Conservation (phyloP, 2,888 invertebrate genomes). For the Psylliodes chrysocephalus region DNA sequence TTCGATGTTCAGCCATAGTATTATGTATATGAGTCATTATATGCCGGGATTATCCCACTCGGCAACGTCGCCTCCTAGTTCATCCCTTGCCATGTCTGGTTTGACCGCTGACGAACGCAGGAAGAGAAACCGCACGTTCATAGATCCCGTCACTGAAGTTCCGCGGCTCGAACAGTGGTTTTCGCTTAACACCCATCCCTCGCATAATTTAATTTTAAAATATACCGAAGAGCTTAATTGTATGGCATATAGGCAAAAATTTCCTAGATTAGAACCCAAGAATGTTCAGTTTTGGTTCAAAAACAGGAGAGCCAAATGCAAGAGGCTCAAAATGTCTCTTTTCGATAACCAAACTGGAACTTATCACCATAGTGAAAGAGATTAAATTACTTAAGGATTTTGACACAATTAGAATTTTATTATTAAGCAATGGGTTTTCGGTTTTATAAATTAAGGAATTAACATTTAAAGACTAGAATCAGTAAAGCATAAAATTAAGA, state of each 20-base stretch:
- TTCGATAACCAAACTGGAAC: conserved; percentile 79
- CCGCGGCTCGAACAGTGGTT: conserved; percentile 96
- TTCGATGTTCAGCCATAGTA: conserved; percentile 88
- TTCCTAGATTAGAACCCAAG: conserved; percentile 97
- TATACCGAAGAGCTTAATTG: conserved; percentile 97
- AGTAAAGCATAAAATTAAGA: too few species aligned
- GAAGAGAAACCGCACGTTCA: conserved; percentile 97
- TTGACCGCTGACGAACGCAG: conserved; percentile 86
- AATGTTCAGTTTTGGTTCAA: conserved; percentile 99
- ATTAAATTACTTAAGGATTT: too few species aligned
- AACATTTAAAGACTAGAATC: too few species aligned
- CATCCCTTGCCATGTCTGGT: conserved; percentile 69
- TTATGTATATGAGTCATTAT: conserved; percentile 93
- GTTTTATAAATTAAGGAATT: too few species aligned
- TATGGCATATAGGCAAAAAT: conserved; percentile 97
- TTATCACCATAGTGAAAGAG: conserved; percentile 70
- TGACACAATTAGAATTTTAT: too few species aligned
- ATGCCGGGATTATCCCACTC: conserved; percentile 71
- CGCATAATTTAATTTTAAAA: conserved; percentile 96
- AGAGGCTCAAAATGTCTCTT: conserved; percentile 91
- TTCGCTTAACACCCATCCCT: conserved; percentile 97
- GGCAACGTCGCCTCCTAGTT: conserved; percentile 69
- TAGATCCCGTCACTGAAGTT: conserved; percentile 98
- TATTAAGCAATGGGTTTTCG: too few species aligned
- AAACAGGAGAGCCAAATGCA: conserved; percentile 97